phyloP scores from a whole-genome alignment of 2,888 invertebrate species.

The Tromatobia lineatoria region DNA sequence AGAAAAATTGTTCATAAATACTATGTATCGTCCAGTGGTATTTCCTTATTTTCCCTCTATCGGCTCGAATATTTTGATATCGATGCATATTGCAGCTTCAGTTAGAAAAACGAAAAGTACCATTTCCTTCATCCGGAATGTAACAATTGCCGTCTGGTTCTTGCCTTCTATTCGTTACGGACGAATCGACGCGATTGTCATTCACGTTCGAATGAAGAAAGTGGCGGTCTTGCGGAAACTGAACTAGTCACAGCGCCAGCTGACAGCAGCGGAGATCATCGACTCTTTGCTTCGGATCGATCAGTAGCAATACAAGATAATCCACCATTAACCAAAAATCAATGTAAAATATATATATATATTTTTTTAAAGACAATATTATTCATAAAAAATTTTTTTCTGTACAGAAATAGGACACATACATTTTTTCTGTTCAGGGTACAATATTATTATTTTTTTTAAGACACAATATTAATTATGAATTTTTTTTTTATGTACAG shows the following conservation, averaged over 20 bases:
- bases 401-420: too few relatives aligned
- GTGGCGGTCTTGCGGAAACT: slow-evolving; percentile 32
- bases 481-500: too few relatives aligned
- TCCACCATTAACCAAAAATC: too few relatives aligned
- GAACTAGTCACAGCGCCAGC: slow-evolving; percentile 17
- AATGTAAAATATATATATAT: too few relatives aligned
- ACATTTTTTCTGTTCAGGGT: too few relatives aligned
- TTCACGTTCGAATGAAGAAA: slow-evolving; percentile 46
- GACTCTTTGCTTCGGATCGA: background rate
- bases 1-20: background rate
- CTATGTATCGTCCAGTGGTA: background rate
- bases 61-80: background rate
- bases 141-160: slow-evolving; percentile 2
- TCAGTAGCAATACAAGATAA: background rate
- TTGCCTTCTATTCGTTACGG: slow-evolving; percentile 24
- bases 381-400: too few relatives aligned
- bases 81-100: background rate
- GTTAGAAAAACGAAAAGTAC: background rate
- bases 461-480: too few relatives aligned
- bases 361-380: too few relatives aligned
- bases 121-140: background rate
- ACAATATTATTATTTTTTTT: too few relatives aligned
- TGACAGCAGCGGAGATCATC: slow-evolving; percentile 9
- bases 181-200: slow-evolving; percentile 9
- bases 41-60: background rate